Conservation (phyloP, 2,888 invertebrate species). For the Pristionchus fissidentatus region DNA sequence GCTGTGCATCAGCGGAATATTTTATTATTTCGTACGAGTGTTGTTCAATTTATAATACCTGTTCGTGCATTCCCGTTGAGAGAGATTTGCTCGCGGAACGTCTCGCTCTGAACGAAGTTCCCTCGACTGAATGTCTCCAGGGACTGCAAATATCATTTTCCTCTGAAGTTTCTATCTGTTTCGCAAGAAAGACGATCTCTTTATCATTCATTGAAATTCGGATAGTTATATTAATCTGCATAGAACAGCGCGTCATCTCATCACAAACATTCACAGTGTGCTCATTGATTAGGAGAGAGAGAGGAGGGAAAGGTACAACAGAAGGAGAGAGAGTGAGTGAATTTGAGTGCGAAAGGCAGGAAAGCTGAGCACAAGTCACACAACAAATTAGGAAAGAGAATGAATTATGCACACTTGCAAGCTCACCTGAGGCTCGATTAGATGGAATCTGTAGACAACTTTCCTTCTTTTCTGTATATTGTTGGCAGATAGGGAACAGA, state of each 20-base stretch:
- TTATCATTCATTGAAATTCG: background rate
- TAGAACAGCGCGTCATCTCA: background rate
- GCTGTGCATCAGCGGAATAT: background rate
- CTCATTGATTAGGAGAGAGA: no score
- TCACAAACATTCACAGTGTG: background rate
- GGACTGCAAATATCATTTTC: background rate
- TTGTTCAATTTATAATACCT: background rate
- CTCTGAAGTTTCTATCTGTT: background rate
- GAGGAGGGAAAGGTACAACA: background rate
- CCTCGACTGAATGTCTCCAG: background rate
- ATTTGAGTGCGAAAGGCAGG: background rate
- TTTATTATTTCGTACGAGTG: background rate
- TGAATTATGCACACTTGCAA: background rate
- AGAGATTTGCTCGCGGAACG: slow-evolving; percentile 44
- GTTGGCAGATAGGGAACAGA: background rate
- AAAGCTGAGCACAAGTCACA: no score
- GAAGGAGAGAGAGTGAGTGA: background rate
- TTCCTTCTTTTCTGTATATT: background rate
- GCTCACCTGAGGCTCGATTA: slow-evolving; percentile 1
- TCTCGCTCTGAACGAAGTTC: background rate
- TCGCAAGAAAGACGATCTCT: background rate
- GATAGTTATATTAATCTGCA: background rate
- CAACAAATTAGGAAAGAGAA: no score
- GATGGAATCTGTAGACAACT: slow-evolving; percentile 6
- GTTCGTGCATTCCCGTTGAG: slow-evolving; percentile 37